Base-by-base conservation (phyloP, 2,113 vertebrate species). In the Cynocephalus volans region DNA sequence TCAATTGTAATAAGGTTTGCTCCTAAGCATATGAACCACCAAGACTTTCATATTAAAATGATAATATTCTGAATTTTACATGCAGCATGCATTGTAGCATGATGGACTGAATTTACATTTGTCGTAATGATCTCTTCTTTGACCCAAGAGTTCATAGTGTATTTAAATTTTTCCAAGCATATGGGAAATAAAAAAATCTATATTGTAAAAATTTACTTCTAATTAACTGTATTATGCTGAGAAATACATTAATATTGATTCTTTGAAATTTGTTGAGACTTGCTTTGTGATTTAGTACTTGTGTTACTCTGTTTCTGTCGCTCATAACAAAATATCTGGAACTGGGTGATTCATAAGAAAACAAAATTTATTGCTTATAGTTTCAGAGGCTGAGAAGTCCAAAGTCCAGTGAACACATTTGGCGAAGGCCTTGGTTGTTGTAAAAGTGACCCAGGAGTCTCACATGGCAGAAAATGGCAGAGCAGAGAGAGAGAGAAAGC, bases 211-310 rank as follows among this genome's bases (percentile, higher is more conserved):
- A 45, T 75, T 65, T 65, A 56, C 48, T 89, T 45, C 28, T 48
- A 76, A 58, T 90, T 89, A 56, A 65, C 76, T 90, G 11, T 13
- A n/a, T 88, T 89, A 56, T 65, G 5, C 45, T 54, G 28, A 36
- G 58, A 76, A 76, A 76, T 18, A 62, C 36, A 21, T 65, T 65
- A 67, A 54, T 54, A 82, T 5, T n/a, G 58, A 89, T 67, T 52
- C n/a, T 45, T 75, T 82, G 48, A 94, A 82, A 94, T 73, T 54
- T 88, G 26, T 54, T 88, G 18, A 73, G 76, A 62, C 33, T 52
- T 81, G 54, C 70, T 89, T 83, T 94, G 77, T 83, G n/a, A 48
- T 8, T 94, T 75, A 89, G 28, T 65, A 75, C 28, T 56, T 89
- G 54, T 41, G 75, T 41, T 24, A 94, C 21, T 31, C 80, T 88